Conservation (phyloP, 2,888 invertebrate species). For the Euproctis similis region DNA sequence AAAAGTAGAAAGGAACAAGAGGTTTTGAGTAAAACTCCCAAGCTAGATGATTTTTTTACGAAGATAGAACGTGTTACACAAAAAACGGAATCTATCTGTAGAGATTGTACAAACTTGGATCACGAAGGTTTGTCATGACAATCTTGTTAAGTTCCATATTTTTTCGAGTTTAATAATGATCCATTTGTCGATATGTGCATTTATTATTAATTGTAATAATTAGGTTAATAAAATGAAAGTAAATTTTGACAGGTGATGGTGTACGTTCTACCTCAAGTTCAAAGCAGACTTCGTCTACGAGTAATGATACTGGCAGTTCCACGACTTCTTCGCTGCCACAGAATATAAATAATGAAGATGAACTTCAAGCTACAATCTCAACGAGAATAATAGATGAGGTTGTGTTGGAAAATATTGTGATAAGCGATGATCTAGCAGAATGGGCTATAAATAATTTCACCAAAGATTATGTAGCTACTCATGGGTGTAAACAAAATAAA, state of each 20-base stretch:
- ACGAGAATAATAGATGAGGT: constrained; percentile 4
- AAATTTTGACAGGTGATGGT: background rate
- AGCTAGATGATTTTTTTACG: too few relatives aligned
- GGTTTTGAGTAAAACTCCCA: too few relatives aligned
- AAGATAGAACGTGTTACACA: too few relatives aligned
- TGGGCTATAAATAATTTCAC: background rate
- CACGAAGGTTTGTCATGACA: too few relatives aligned
- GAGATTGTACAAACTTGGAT: too few relatives aligned
- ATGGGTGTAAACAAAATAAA: background rate
- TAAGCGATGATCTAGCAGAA: background rate
- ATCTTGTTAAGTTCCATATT: too few relatives aligned
- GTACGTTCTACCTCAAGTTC: constrained; percentile 1
- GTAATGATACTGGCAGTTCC: background rate
- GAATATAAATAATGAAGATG: constrained; percentile 1
- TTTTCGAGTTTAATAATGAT: too few relatives aligned
- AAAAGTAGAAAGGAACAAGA: constrained; percentile 1
- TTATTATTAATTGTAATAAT: background rate
- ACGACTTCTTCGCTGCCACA: background rate
- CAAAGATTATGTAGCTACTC: background rate
- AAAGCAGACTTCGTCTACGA: background rate
- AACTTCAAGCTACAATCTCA: background rate
- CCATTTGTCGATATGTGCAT: too few relatives aligned
- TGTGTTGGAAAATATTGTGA: background rate
- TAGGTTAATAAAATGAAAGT: background rate
- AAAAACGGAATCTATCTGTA: too few relatives aligned